Percentiles rank a stretch among this genome's conserved stretches.
Conservation (phyloP, 2,797 vertebrate genomes). For the Onychomys torridus region DNA sequence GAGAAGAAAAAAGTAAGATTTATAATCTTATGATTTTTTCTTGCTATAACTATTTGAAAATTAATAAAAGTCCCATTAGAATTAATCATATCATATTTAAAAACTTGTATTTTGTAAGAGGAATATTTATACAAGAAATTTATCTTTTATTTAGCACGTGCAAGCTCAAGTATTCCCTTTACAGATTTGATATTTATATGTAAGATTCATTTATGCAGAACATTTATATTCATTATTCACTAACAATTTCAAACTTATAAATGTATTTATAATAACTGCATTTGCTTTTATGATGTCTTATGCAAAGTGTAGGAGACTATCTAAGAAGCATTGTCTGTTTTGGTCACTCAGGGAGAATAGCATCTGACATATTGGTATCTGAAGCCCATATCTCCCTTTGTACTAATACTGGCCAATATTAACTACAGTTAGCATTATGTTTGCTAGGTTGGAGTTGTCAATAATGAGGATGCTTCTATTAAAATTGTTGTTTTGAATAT, state of each 20-base stretch:
- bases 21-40: background rate
- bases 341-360: background rate
- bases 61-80: slow-evolving; percentile 50
- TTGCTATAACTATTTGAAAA: slow-evolving; percentile 53
- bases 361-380: background rate
- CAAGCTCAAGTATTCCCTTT: slow-evolving; percentile 61
- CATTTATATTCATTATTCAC: slow-evolving; percentile 73
- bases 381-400: background rate
- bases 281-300: slow-evolving; percentile 77
- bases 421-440: background rate
- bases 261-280: slow-evolving; percentile 63
- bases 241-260: slow-evolving; percentile 65
- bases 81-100: slow-evolving; percentile 59
- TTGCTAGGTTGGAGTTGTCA: background rate
- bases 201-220: slow-evolving; percentile 62
- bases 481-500: slow-evolving; percentile 21
- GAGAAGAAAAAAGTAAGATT: slow-evolving; percentile 18
- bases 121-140: slow-evolving; percentile 63
- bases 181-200: slow-evolving; percentile 59
- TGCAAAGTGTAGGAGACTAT: slow-evolving; percentile 50
- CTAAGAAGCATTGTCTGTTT: background rate
- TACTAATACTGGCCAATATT: background rate
- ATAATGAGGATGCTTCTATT: background rate
- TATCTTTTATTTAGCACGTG: slow-evolving; percentile 62
- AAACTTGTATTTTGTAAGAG: slow-evolving; percentile 39